Base-by-base conservation (phyloP, 2,888 invertebrate genomes). In the Coelinius sp. region DNA sequence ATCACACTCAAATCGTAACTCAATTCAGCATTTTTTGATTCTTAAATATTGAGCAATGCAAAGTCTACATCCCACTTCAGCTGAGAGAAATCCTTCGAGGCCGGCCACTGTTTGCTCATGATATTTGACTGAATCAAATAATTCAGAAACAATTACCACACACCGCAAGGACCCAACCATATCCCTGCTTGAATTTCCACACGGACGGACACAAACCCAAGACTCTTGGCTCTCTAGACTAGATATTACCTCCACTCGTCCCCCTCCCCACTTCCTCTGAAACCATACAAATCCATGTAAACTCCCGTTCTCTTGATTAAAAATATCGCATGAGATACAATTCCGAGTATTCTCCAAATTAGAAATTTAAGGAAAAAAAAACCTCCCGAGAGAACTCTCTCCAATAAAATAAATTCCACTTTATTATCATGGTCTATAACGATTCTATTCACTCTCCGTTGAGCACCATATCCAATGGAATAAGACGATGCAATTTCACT, bases 321-420 rank as follows among this genome's bases (percentile, higher is more conserved):
- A 49, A 49, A 49, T 49, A 14, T 20, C 46, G 8, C 14, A 49
- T 20, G 17, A 49, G 17, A 49, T 20, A 8, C 2, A 17, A 49
- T 8, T 8, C 8, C 6, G 46, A 49, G 5, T 49, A 17, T n/a
- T 6, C 20, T 12, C 1, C 41, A 20, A 17, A 20, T 2, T 6
- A 10, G 5, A 17, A 20, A 31, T 6, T 2, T n/a, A 49, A 49
- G 8, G 17, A 49, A 49, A 49, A 49, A 20, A 17, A 17, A 14
- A 20, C 1, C 17, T 6, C 20, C 4, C 31, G 4, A 8, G 8
- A 31, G 5, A 31, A 49, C 20, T 20, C 46, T 49, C 17, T 49
- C 46, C 46, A 49, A 49, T 49, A 20, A 49, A 49, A 49, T 49
- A 49, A 49, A 49, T 49, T 49, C 20, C 46, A 20, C 14, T 49